Conservation (phyloP, 2,797 vertebrate genomes). For the Pangasius sanitwongsei region DNA sequence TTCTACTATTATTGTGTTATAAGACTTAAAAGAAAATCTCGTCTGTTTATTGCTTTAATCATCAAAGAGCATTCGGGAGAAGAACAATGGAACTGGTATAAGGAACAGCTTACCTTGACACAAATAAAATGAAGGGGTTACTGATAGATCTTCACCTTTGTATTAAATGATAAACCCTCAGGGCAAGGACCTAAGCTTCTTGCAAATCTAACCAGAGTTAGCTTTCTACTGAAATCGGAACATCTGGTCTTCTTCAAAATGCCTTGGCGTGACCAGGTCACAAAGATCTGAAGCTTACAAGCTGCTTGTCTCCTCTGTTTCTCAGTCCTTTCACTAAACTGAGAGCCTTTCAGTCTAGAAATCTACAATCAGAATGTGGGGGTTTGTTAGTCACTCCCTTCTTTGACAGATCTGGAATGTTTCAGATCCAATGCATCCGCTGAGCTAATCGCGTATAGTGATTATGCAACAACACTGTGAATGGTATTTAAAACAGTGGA, state of each 20-base stretch:
- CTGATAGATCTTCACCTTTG: slow-evolving; percentile 23
- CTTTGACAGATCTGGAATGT: slow-evolving; percentile 10
- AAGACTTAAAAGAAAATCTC: neutral
- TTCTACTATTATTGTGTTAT: neutral
- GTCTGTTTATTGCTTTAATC: neutral
- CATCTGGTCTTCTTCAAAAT: slow-evolving; percentile 52
- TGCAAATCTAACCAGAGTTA: slow-evolving; percentile 23
- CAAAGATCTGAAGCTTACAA: slow-evolving; percentile 4
- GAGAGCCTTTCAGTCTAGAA: neutral
- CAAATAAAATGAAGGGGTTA: slow-evolving; percentile 11
- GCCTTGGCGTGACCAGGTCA: slow-evolving; percentile 37
- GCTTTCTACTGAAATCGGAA: slow-evolving; percentile 38
- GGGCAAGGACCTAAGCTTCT: neutral
- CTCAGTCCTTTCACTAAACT: neutral
- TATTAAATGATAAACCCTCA: slow-evolving; percentile 23
- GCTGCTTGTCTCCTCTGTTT: slow-evolving; percentile 40
- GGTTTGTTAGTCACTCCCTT: slow-evolving; percentile 11
- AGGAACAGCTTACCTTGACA: neutral
- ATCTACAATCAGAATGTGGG: slow-evolving; percentile 1
- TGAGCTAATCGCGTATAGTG: neutral
- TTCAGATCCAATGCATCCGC: neutral
- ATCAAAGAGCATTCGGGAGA: neutral
- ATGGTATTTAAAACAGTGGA: neutral
- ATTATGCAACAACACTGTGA: no score
- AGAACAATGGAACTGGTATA: neutral